Evolutionary conservation across 2,888 invertebrate genomes (phyloP), one percentile per base, ranked within the genome.

Genomic region (Acleris literana): DNA sequence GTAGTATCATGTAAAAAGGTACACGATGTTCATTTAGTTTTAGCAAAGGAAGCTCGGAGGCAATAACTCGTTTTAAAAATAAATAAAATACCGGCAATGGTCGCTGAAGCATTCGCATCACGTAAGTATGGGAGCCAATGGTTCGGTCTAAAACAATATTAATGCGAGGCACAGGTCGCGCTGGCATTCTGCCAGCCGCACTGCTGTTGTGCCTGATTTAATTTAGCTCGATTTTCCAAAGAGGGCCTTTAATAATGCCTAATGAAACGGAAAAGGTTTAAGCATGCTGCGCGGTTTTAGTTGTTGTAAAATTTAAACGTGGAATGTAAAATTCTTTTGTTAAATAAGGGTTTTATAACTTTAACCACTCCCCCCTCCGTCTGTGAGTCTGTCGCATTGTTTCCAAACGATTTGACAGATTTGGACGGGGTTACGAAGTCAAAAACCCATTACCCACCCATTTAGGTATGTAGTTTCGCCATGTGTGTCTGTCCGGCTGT

Each of bases 171-270:
- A 68, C 69, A 71, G 70, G 71, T 71, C 73, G 70, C 71, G 69
- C 71, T 81, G 80, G 81, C 79, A 33, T 39, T 7, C 7, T 63
- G 79, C 81, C 81, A 80, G 77, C 74, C 80, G 80, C 79, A 79
- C 70, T 77, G 74, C 76, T 70, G 75, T 73, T 69, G 63, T 68
- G 74, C 74, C 72, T 78, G 81, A 81, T 81, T 77, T 80, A 77
- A 78, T 79, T 79, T 72, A 69, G 75, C 70, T 69, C 68, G 72
- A 74, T 73, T 74, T 76, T 71, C 69, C 68, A 71, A 72, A 73
- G 72, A 73, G 72, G 68, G 46, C 72, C 69, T 65, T 64, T 64
- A 67, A 68, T 63, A 68, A 61, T 49, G 70, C 64, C 69, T 72
- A 75, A 75, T 75, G 72, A 74, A 74, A 70, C 72, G 65, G 60